Base-by-base conservation (phyloP, 2,888 invertebrate species). In the Synanthedon formicaeformis region DNA sequence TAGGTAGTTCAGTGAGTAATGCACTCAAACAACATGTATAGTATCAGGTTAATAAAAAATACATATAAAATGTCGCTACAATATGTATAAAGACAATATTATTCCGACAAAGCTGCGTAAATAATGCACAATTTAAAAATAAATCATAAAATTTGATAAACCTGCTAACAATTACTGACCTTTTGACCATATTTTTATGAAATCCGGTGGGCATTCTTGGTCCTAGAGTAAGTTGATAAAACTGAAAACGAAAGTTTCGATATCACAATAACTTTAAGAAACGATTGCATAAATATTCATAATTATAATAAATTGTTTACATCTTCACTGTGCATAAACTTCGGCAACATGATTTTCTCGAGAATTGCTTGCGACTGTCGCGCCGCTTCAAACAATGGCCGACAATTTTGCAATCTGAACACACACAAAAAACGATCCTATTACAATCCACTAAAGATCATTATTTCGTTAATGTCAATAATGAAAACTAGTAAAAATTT, bases 301-400 rank as follows among this genome's bases (percentile, higher is more conserved):
- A 6, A 10, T 34, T 10, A 34, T 34, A 34, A 34, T 34, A 34
- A 34, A 34, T 34, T 10, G 34, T 64, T 75, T 81, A 94, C 94
- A 84, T 94, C 92, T 77, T 93, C 93, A 71, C 94, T 94, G 67
- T 94, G 94, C 73, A 94, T 91, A 81, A 95, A 96, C 65, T 91
- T 89, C 11, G 94, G 93, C 58, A 94, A 80, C 86, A 93, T 92
- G 55, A 91, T 89, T 60, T 90, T 91, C 73, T 95, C 95, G 61
- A 96, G 79, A 3, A 92, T 75, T 40, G 91, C 89, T 69, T 93
- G 94, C 0, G 93, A 92, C 72, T 92, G 91, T 65, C 95, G 92
- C 66, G 94, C 94, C 0, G 95, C 94, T 74, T 93, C 90, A 72
- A 93, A 95, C 40, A 95, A 75, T 0, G 94, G 93, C 55, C 92